These are phyloP conservation scores for Trichosurus vulpecula DNA, from an alignment of 2,797 vertebrate genomes.

Conservation along the genomic window DNA sequence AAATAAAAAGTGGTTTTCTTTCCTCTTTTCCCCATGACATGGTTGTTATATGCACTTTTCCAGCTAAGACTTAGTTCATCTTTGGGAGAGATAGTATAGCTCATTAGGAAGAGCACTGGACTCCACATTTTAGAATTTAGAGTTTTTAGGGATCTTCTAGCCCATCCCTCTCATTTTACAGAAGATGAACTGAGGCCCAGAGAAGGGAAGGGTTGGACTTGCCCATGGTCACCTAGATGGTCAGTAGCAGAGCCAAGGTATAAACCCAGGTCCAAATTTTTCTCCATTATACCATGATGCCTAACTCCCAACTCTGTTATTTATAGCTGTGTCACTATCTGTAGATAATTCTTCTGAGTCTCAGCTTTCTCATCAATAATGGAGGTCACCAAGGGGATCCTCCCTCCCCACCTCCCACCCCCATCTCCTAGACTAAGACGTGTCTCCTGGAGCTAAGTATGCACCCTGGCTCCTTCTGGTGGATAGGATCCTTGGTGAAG, in stretches of 20 bases:
- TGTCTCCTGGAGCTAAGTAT: not conserved
- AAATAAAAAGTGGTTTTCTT: conserved; percentile 65
- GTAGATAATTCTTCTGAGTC: not conserved
- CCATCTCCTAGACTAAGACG: not conserved
- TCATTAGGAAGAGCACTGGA: not conserved
- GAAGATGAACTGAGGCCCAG: not conserved
- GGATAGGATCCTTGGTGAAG: not conserved
- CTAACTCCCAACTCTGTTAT: not conserved
- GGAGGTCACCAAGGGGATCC: not conserved
- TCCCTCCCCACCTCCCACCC: not conserved
- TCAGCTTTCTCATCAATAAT: not conserved
- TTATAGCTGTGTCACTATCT: not conserved
- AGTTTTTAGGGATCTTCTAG: not conserved
- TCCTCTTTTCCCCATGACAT: not conserved
- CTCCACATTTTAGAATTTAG: not conserved
- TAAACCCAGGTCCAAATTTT: not conserved
- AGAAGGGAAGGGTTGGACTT: not conserved
- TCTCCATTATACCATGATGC: not conserved
- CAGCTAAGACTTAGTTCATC: not conserved
- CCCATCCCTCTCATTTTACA: not conserved
- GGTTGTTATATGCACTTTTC: not conserved
- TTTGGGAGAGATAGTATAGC: not conserved
- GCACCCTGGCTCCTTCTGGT: not conserved
- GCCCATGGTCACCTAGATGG: not conserved
- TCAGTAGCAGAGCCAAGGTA: not conserved